Base-by-base conservation (phyloP, 2,888 invertebrate species). In the Limnephilus marmoratus region DNA sequence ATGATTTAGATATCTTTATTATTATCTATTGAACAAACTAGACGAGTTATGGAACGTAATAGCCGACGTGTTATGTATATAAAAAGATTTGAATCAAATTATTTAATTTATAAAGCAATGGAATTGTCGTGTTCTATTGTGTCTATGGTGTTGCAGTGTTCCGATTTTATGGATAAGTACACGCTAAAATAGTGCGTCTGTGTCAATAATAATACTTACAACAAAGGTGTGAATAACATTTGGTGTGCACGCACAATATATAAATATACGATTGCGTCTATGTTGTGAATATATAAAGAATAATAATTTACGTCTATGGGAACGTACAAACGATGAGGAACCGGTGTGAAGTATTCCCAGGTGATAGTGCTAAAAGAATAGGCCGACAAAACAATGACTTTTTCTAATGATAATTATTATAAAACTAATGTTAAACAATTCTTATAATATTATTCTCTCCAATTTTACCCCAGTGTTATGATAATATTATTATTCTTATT, bases 321-420 rank as follows among this genome's bases (percentile, higher is more conserved):
- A 85, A 68, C 87, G 53, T 31, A 53, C 34, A 49, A 49, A 86
- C n/a, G 85, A 68, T n/a, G 68, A 12, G 9, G 41, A 49, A 53
- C 87, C 34, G 34, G 87, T 87, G 87, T 53, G 31, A 83, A 83
- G 24, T 86, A 87, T 87, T 87, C 87, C 87, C 87, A 87, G 87
- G 87, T 87, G 87, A 87, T 87, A 87, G 87, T 87, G 49, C 29
- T 87, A 87, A 87, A 49, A n/a, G 86, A 83, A 87, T 49, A 87
- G n/a, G 85, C 31, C 49, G 18, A 53, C 49, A 49, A 29, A 83
- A 34, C 37, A 41, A 83, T 34, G 34, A 83, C 37, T 87, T 89
- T 89, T 89, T 81, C 80, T 80, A 89, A 90, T 90, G 90, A 90
- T 90, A 90, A 90, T 90, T 90, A 90, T 81, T 41, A 81, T 37